Evolutionary conservation across 2,888 invertebrate genomes (phyloP).

Genomic region (Drosophila eohydei): DNA sequence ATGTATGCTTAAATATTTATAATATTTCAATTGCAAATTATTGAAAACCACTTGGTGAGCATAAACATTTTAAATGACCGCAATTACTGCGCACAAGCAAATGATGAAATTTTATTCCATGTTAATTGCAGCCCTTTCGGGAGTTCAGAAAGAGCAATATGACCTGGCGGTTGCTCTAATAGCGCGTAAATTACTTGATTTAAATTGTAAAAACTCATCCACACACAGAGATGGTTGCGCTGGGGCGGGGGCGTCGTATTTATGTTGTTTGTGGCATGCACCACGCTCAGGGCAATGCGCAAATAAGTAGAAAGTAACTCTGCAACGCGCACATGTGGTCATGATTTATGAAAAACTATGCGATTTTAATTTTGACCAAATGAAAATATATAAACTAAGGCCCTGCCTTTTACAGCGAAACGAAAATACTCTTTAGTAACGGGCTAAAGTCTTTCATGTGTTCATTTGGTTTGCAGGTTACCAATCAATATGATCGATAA

Average conservation of each 20-base stretch:
- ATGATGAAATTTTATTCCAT: slow-evolving; percentile 54
- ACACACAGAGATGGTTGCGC: background rate
- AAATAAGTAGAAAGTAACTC: slow-evolving; percentile 28
- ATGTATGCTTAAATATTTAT: slow-evolving; percentile 21
- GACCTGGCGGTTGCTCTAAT: slow-evolving; percentile 58
- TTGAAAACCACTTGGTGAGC: slow-evolving; percentile 56
- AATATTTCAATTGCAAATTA: slow-evolving; percentile 56
- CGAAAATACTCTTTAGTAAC: slow-evolving; percentile 11
- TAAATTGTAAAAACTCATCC: slow-evolving; percentile 46
- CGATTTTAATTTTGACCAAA: slow-evolving; percentile 66
- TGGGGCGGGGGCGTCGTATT: background rate
- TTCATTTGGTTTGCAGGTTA: background rate
- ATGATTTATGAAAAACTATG: slow-evolving; percentile 72
- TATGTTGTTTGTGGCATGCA: slow-evolving; percentile 13
- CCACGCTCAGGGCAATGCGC: slow-evolving; percentile 32
- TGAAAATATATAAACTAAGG: slow-evolving; percentile 10
- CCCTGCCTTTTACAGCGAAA: background rate
- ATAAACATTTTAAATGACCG: slow-evolving; percentile 55
- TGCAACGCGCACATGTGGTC: slow-evolving; percentile 52
- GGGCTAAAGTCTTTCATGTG: background rate
- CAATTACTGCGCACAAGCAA: slow-evolving; percentile 55
- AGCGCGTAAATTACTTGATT: slow-evolving; percentile 70
- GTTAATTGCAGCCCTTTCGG: slow-evolving; percentile 63
- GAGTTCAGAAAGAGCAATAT: slow-evolving; percentile 15
- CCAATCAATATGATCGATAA: no score